Evolutionary conservation across 2,888 invertebrate species (phyloP), one percentile per base, ranked within the genome.

Genomic region (Agonum fuliginosum): DNA sequence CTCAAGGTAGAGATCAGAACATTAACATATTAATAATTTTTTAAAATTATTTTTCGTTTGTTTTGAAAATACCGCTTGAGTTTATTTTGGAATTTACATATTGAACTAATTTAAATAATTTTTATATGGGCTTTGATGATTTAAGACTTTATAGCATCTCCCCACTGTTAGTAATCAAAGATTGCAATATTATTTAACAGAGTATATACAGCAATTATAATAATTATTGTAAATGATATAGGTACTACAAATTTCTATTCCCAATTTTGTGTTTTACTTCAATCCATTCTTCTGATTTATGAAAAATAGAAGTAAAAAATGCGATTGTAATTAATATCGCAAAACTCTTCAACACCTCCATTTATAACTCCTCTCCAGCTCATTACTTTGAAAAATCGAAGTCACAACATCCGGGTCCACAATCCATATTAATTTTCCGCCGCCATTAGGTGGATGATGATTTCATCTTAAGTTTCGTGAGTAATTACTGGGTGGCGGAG

Each of bases 381-480:
- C n/a, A n/a, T n/a, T n/a, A n/a, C n/a, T n/a, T n/a, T n/a, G n/a
- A 37, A 37, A 37, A 37, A 37, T 37, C 37, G 37, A 37, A 37
- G n/a, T 37, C 37, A 37, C 12, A 37, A 37, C 37, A 37, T 37
- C n/a, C n/a, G 37, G 10, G n/a, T 10, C 37, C 12, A 10, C 37
- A 37, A n/a, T 48, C 10, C 20, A 48, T 48, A 48, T 48, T 48
- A 48, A 48, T 48, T 5, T 8, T 2, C 48, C 48, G 48, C 17
- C 20, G 10, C 48, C 48, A 48, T 58, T 58, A 58, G 24, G 14
- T 58, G 8, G 5, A 58, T 58, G 58, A 58, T 58, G 20, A 58
- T 65, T 37, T 19, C 65, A 65, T 65, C 65, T 65, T 65, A 65
- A 37, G 65, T 65, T 65, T 37, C 65, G 65, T 65, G 65, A 65